These are phyloP conservation scores for Gobius niger DNA, from an alignment of 2,113 vertebrate genomes.

Conservation along the genomic window DNA sequence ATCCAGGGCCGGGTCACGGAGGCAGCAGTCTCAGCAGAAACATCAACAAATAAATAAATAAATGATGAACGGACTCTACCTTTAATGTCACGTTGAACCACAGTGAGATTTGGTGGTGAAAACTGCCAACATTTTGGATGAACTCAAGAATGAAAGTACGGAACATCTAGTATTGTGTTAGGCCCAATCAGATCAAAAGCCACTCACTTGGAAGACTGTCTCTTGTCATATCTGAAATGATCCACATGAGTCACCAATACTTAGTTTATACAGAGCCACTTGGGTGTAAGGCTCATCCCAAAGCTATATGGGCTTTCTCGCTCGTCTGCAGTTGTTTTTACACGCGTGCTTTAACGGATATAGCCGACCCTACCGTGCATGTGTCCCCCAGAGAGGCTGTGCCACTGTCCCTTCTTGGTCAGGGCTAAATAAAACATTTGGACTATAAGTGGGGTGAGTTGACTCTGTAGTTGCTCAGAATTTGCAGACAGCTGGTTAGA, in stretches of 20 bases:
- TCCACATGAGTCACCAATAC: not conserved
- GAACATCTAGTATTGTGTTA: too few relatives aligned
- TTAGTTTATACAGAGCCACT: constrained; percentile 30
- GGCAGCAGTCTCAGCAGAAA: too few relatives aligned
- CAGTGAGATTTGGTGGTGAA: too few relatives aligned
- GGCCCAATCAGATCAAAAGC: too few relatives aligned
- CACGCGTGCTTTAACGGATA: constrained; percentile 7
- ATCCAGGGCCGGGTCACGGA: too few relatives aligned
- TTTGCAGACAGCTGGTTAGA: constrained; percentile 40
- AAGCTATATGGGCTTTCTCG: constrained; percentile 17
- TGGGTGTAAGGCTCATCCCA: constrained; percentile 20
- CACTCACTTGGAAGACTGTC: too few relatives aligned
- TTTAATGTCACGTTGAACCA: too few relatives aligned
- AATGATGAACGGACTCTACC: too few relatives aligned
- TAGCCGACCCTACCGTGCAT: not conserved
- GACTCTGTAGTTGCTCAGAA: constrained; percentile 23
- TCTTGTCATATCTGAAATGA: too few relatives aligned
- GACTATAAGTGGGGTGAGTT: constrained; percentile 25
- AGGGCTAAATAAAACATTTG: constrained; percentile 16
- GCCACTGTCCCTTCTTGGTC: not conserved
- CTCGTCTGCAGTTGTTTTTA: not conserved
- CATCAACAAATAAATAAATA: too few relatives aligned
- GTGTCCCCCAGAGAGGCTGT: constrained; percentile 7
- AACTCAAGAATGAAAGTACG: too few relatives aligned
- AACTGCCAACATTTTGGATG: too few relatives aligned